phyloP scores from a whole-genome alignment of 2,797 vertebrate genomes.

The Ctenosaura bakeri region DNA sequence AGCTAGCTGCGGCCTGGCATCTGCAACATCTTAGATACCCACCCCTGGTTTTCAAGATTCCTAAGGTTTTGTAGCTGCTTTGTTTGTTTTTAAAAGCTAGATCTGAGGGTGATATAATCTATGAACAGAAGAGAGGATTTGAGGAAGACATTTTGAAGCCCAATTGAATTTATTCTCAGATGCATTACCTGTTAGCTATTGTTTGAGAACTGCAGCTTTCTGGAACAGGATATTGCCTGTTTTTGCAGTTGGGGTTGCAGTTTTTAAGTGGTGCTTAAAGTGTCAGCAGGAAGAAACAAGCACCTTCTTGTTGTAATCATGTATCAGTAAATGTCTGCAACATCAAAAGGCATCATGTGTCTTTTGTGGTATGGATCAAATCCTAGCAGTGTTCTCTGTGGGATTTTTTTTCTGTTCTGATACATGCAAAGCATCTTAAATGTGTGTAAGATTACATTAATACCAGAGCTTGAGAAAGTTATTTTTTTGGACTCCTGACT shows the following conservation, averaged over 20 bases:
- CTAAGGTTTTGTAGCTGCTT: not conserved
- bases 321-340: not conserved
- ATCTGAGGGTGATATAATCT: not conserved
- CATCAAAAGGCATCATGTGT: not conserved
- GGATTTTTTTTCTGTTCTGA: not conserved
- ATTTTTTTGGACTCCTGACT: too few relatives aligned
- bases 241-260: not conserved
- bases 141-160: not conserved
- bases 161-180: not conserved
- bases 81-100: not conserved
- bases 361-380: not conserved
- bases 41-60: not conserved
- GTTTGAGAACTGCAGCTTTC: not conserved
- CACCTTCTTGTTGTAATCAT: not conserved
- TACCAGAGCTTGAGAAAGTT: too few relatives aligned
- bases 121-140: not conserved
- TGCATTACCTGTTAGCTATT: not conserved
- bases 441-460: not conserved
- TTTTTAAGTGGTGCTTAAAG: constrained; percentile 9
- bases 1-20: not conserved
- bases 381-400: not conserved
- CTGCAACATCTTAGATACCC: not conserved
- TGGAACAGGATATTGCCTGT: not conserved
- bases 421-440: not conserved
- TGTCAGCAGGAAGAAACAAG: not conserved